A percentile compares a stretch with the other conserved stretches of the same genome.
Evolutionary conservation across 2,113 vertebrate genomes (phyloP).

Genomic region (Anser cygnoides): DNA sequence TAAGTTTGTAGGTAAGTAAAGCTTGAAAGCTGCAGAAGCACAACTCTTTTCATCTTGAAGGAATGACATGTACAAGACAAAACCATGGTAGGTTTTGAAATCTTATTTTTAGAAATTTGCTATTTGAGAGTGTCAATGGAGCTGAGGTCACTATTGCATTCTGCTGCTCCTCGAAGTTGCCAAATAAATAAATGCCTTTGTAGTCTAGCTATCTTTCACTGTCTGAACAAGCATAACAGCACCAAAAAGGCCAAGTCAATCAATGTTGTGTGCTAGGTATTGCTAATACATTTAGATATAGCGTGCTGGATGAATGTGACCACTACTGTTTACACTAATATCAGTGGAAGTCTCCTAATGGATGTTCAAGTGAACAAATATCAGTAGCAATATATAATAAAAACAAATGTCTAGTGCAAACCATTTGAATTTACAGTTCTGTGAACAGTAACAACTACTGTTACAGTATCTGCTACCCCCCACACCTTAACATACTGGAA

Average conservation of each 20-base stretch:
- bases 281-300: background rate
- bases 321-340: background rate
- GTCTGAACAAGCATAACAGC: background rate
- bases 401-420: background rate
- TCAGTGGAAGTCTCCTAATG: background rate
- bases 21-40: conserved; percentile 31
- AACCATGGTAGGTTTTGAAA: conserved; percentile 22
- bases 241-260: background rate
- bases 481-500: background rate
- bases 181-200: conserved; percentile 4
- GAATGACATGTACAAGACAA: conserved; percentile 10
- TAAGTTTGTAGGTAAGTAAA: conserved; percentile 46
- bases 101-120: conserved; percentile 8
- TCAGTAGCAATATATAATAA: background rate
- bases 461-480: background rate
- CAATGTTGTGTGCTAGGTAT: background rate
- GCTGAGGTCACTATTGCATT: background rate
- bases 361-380: background rate
- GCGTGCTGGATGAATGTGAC: background rate
- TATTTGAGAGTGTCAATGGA: background rate
- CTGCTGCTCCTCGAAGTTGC: background rate
- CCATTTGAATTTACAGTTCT: background rate
- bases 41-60: conserved; percentile 34
- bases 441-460: background rate
- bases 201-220: background rate